These are phyloP conservation scores for Drosophila hamatofila DNA, from an alignment of 2,888 invertebrate genomes.

Conservation along the genomic window DNA sequence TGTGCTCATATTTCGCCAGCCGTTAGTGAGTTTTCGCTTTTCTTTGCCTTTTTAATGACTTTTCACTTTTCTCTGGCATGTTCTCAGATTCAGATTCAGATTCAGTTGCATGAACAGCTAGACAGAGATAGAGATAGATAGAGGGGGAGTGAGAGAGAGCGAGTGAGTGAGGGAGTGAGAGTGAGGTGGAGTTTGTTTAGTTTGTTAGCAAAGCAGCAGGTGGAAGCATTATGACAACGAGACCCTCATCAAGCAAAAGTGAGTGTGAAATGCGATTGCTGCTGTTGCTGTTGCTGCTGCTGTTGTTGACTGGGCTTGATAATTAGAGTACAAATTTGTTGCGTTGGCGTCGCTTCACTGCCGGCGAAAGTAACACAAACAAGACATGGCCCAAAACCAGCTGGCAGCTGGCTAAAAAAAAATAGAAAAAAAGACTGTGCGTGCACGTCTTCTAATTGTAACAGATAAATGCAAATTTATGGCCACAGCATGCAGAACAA, in stretches of 20 bases:
- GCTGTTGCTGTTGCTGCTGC: background rate
- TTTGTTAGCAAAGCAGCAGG: constrained; percentile 38
- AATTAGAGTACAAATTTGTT: constrained; percentile 76
- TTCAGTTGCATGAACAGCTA: constrained; percentile 60
- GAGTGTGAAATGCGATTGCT: constrained; percentile 69
- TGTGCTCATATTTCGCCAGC: constrained; percentile 66
- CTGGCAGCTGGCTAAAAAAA: background rate
- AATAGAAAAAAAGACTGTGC: constrained; percentile 2
- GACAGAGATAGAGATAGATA: background rate
- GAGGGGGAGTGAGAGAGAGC: too few species aligned
- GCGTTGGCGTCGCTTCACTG: constrained; percentile 67
- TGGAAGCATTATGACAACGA: constrained; percentile 57
- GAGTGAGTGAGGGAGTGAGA: background rate
- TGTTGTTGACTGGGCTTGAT: constrained; percentile 44
- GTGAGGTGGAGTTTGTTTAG: constrained; percentile 2
- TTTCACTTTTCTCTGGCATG: constrained; percentile 74
- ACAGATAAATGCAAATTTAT: constrained; percentile 79
- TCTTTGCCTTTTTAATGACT: constrained; percentile 68
- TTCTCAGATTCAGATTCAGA: constrained; percentile 65
- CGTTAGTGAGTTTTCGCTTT: constrained; percentile 75
- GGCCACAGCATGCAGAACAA: constrained; percentile 64
- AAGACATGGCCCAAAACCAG: constrained; percentile 27
- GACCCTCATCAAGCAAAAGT: constrained; percentile 68
- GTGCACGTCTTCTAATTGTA: constrained; percentile 74
- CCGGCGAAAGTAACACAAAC: constrained; percentile 68